Conservation (phyloP, 2,797 vertebrate species). For the Phrynocephalus forsythii region DNA sequence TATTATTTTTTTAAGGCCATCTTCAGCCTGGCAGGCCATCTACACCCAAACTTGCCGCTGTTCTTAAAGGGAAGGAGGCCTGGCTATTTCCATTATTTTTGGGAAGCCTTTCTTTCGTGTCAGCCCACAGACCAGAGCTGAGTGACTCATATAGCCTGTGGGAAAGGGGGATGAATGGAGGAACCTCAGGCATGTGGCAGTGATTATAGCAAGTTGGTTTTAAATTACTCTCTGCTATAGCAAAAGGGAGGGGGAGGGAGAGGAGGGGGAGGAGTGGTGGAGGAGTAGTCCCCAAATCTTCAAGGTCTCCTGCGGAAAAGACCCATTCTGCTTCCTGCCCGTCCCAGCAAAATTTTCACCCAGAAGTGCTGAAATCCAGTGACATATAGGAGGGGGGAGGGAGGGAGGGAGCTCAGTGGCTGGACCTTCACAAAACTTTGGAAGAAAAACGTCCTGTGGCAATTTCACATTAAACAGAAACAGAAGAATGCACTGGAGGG, state of each 20-base stretch:
- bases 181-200: conserved; percentile 31
- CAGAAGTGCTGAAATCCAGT: conserved; percentile 2
- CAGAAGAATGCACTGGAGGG: background rate
- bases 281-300: background rate
- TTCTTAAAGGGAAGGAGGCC: background rate
- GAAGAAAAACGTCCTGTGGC: background rate
- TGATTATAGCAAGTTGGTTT: conserved; percentile 42
- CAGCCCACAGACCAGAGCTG: background rate
- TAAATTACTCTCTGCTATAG: conserved; percentile 38
- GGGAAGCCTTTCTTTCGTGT: background rate
- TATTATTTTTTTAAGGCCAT: background rate
- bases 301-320: background rate
- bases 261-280: background rate
- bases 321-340: conserved; percentile 2
- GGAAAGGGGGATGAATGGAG: conserved; percentile 9
- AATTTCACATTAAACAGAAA: background rate
- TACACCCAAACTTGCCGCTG: background rate
- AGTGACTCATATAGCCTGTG: conserved; percentile 14
- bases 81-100: conserved; percentile 2
- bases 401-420: background rate
- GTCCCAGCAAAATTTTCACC: conserved; percentile 5
- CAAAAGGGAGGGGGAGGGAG: background rate
- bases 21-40: background rate
- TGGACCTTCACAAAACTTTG: background rate
- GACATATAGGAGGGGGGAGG: conserved; percentile 1